Base-by-base conservation (phyloP, 2,797 vertebrate species). In the Anguilla megastoma region DNA sequence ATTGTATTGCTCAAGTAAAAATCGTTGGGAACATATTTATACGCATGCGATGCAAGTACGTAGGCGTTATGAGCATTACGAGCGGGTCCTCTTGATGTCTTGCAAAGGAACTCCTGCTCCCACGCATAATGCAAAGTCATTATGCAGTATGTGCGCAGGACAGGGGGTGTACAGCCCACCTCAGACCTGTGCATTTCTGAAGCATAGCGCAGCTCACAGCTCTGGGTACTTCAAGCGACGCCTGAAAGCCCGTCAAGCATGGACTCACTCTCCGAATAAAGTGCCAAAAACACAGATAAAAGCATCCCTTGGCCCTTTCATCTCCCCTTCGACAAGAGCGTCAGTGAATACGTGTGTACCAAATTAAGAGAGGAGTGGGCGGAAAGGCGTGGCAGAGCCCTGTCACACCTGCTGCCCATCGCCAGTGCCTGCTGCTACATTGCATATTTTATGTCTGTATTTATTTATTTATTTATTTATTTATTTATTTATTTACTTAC, bases 261-360 rank as follows among this genome's bases (percentile, higher is more conserved):
- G 2, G 3, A 2, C 87, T 63, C 41, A n/a, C 41, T n/a, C 36
- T 27, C 66, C 24, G 85, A 84, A 85, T 63, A 41, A 74, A n/a
- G 84, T 85, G 84, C 87, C 84, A 85, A 85, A 88, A 74, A 50
- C 84, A 41, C 84, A 85, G 87, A 88, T 88, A 56, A 88, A 88
- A 88, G 87, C 41, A 33, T 69, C 33, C 84, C 54, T 36, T 9
- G 27, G 54, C 24, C 48, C 66, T 88, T 88, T 88, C 33, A 88
- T 88, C 66, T 74, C 87, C 87, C 56, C 52, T 71, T 71, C 69
- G 9, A 52, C 66, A 36, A 85, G 4, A 52, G 41, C 18, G 2
- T 71, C 66, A 50, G 52, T 10, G 41, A 24, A 33, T 41, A 30
- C 52, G 18, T 48, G 27, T n/a, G 63, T 50, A 14, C 71, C 54